Base-by-base conservation (phyloP, 2,888 invertebrate genomes). In the Orchestes rusci region DNA sequence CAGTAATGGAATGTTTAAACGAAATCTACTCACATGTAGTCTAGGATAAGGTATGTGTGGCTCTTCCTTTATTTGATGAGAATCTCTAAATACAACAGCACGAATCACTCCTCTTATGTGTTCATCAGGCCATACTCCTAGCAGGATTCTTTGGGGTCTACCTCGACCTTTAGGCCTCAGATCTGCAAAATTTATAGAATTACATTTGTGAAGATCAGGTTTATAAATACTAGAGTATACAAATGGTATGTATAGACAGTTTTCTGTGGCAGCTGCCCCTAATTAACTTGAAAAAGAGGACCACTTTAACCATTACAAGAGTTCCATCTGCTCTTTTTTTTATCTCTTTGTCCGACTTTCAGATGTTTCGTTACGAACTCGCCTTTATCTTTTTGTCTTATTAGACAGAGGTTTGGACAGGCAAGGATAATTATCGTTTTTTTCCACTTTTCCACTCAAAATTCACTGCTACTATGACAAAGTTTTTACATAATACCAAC, bases 71-170 rank as follows among this genome's bases (percentile, higher is more conserved):
- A 84, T 75, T 67, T 84, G 83, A 65, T 83, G 82, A 10, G 84
- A 82, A 72, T 92, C 92, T 59, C 91, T 77, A 74, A 92, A 92
- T 48, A 92, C 92, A 40, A 92, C 91, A 45, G 91, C 88, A 61
- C 91, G 79, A 62, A 92, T 91, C 42, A 92, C 92, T 51, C 89
- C 89, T 64, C 89, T 83, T 67, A 92, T 91, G 70, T 91, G 91
- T 66, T 91, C 91, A 69, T 92, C 91, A 7, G 92, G 91, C 92
- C 92, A 92, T 50, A 90, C 86, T 51, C 92, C 92, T 55, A 92
- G 73, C 56, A 92, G 73, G 66, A 92, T 92, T 65, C 92, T 79
- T 67, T 92, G 92, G 16, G 92, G 92, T 55, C 92, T 73, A 20
- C 92, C 92, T 60, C 92, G 77, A 37, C 92, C 92, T 70, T 92